phyloP scores from a whole-genome alignment of 2,797 vertebrate genomes.

The Sebastes flavidus region DNA sequence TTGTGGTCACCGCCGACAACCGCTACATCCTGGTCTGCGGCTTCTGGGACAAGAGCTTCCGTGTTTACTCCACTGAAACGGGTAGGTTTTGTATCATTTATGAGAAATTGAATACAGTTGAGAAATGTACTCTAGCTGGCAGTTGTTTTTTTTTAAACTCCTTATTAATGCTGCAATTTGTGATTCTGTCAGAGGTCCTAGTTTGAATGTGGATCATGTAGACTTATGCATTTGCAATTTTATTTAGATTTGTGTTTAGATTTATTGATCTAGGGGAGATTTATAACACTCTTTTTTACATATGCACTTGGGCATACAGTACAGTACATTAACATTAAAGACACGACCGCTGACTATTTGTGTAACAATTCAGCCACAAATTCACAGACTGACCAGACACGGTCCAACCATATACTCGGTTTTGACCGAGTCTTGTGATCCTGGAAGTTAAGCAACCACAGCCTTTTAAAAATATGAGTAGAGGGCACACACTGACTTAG shows the following conservation, averaged over 20 bases:
- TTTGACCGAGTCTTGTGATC: neutral
- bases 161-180: neutral
- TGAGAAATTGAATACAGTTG: neutral
- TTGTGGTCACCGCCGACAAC: constrained; percentile 99
- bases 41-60: constrained; percentile 99
- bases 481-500: neutral
- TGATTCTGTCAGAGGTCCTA: neutral
- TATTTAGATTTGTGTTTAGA: neutral
- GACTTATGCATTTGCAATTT: neutral
- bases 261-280: neutral
- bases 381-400: too few relatives aligned
- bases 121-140: neutral
- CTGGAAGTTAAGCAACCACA: neutral
- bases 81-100: constrained; percentile 76
- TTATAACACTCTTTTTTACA: neutral
- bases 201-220: neutral
- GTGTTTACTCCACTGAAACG: constrained; percentile 98
- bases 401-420: too few relatives aligned
- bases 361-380: too few relatives aligned
- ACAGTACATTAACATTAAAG: neutral
- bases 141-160: neutral
- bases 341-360: too few relatives aligned
- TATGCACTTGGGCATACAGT: neutral
- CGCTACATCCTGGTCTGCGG: constrained; percentile 98
- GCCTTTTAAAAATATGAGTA: neutral